Evolutionary conservation across 2,797 vertebrate genomes (phyloP), one percentile per base, ranked within the genome.

Genomic region (Scolopax rusticola): DNA sequence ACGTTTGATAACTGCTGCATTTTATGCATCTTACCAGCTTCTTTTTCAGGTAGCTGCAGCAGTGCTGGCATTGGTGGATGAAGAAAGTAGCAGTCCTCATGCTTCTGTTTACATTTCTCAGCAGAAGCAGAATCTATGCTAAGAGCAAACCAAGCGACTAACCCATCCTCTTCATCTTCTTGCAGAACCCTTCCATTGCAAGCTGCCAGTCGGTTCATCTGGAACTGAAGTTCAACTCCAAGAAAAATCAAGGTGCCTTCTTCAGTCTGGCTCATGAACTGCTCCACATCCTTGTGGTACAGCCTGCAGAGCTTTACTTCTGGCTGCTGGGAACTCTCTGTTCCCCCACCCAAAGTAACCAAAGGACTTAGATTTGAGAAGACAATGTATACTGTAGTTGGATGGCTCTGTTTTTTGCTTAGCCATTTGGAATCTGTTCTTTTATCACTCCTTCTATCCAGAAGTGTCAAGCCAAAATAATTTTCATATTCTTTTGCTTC

Each of bases 61-160:
- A 99, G 97, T 65, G 98, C 98, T 79, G 99, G 98, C 98, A 99
- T 98, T 6, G 98, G 98, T 1, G 96, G 97, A 45, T 98, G 98
- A 64, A 99, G 98, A 95, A 99, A 99, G 79, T 95, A 98, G 94
- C 98, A 98, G 73, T 96, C 97, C 76, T 98, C 96, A 14, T 98
- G 97, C 53, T 94, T 97, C 79, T 97, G 96, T 85, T 98, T 97
- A 53, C 99, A 98, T 43, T 98, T 97, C 54, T 98, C 97, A 5
- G 98, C 97, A 25, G 98, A 94, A 43, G 97, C 90, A 78, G 97
- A 93, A 40, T 98, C 97, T 7, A 98, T 90, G 95, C 97, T 97
- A 57, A 99, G 79, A 79, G 99, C 99, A 94, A 99, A 99, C 99
- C 99, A 99, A 32, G 98, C 99, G 41, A 98, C 93, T 73, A 98